These are phyloP conservation scores for Gibbula magus DNA, from an alignment of 2,888 invertebrate genomes.

Conservation along the genomic window DNA sequence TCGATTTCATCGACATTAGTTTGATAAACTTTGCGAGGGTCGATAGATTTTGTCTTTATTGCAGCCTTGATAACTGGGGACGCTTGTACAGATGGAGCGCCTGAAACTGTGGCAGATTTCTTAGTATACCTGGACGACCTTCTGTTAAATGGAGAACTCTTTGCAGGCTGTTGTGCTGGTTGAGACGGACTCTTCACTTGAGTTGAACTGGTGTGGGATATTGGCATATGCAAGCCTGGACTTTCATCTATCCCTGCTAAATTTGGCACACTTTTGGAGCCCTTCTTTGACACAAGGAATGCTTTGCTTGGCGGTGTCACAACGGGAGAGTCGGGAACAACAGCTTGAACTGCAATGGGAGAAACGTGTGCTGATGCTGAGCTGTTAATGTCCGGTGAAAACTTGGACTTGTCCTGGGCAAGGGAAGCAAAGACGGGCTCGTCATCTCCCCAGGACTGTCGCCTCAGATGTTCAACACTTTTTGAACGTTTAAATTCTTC, in stretches of 20 bases:
- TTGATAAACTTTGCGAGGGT: background rate
- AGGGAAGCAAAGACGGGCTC: background rate
- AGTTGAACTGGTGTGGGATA: background rate
- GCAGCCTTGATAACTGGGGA: background rate
- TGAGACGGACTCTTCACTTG: background rate
- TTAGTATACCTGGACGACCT: background rate
- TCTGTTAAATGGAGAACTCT: background rate
- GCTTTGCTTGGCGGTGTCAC: background rate
- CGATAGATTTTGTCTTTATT: background rate
- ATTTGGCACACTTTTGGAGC: slow-evolving; percentile 13
- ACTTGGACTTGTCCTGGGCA: background rate
- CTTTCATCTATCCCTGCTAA: background rate
- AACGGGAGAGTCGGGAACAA: slow-evolving; percentile 6
- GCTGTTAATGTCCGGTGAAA: background rate
- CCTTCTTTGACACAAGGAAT: background rate
- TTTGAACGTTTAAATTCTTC: slow-evolving; percentile 9
- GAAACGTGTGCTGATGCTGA: background rate
- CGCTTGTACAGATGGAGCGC: background rate
- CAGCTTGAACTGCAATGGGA: background rate
- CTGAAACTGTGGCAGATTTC: background rate
- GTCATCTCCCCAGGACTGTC: background rate
- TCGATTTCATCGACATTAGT: background rate
- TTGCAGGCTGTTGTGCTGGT: background rate
- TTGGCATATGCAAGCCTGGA: background rate
- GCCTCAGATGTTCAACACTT: background rate